A percentile compares a stretch with the other conserved stretches of the same genome.
Evolutionary conservation across 2,797 vertebrate genomes (phyloP).

Genomic region (Lagocephalus sceleratus): DNA sequence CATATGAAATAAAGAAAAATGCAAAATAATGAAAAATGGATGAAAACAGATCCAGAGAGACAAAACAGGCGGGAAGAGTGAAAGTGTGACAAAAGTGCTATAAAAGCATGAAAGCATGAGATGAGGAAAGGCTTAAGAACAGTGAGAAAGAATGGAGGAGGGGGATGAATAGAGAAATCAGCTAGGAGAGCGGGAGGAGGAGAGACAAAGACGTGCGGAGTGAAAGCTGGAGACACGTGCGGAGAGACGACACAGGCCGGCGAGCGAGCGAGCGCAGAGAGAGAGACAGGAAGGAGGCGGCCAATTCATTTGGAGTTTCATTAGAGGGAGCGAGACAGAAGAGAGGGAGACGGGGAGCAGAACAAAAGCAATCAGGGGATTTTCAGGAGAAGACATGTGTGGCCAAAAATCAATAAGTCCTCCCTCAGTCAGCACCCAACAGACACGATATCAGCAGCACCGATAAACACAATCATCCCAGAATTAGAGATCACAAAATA

Average conservation of each 20-base stretch:
- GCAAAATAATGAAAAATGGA: neutral
- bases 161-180: slow-evolving; percentile 5
- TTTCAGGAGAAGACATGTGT: slow-evolving; percentile 68
- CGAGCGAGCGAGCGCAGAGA: slow-evolving; percentile 1
- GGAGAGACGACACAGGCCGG: slow-evolving; percentile 12
- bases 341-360: slow-evolving; percentile 63
- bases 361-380: slow-evolving; percentile 80
- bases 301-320: slow-evolving; percentile 79
- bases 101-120: slow-evolving; percentile 24
- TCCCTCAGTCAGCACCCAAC: slow-evolving; percentile 62
- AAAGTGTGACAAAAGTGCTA: slow-evolving; percentile 44
- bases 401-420: slow-evolving; percentile 77
- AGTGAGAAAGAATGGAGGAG: slow-evolving; percentile 4
- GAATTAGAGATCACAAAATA: slow-evolving; percentile 15
- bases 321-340: slow-evolving; percentile 69
- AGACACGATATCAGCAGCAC: slow-evolving; percentile 46
- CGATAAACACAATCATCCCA: slow-evolving; percentile 19
- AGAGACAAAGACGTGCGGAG: slow-evolving; percentile 11
- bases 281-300: slow-evolving; percentile 30
- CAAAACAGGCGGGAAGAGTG: slow-evolving; percentile 12
- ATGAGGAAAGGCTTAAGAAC: slow-evolving; percentile 23
- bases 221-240: neutral
- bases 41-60: slow-evolving; percentile 19
- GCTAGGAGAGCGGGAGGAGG: slow-evolving; percentile 7
- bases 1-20: slow-evolving; percentile 1